Percentiles rank a stretch among this genome's conserved stretches.
phyloP scores from a whole-genome alignment of 2,113 vertebrate genomes.

The Aspidoscelis tigris region DNA sequence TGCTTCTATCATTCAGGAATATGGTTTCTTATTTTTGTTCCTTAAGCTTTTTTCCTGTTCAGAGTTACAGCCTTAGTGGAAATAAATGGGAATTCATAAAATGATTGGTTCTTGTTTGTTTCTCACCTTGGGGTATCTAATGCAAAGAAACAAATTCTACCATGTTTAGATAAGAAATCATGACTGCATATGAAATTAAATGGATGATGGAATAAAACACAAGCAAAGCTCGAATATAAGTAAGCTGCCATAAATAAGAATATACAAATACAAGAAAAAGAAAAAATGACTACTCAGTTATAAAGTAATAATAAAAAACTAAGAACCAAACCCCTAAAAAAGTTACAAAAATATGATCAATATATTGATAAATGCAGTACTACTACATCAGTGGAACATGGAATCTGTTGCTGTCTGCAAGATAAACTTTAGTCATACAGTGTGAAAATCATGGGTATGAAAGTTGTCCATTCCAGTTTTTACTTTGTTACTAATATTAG shows the following conservation, averaged over 20 bases:
- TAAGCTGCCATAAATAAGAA: neutral
- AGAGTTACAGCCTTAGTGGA: neutral
- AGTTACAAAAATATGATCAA: too few relatives aligned
- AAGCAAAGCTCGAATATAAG: neutral
- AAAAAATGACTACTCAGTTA: neutral
- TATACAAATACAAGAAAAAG: neutral
- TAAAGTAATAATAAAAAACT: too few relatives aligned
- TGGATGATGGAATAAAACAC: too few relatives aligned
- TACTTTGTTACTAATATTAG: too few relatives aligned
- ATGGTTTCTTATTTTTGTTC: neutral
- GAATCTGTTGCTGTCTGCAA: too few relatives aligned
- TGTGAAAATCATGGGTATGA: too few relatives aligned
- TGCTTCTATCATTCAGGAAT: neutral
- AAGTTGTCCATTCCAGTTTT: too few relatives aligned
- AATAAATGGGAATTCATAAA: neutral
- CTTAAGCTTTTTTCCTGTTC: neutral
- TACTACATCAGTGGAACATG: too few relatives aligned
- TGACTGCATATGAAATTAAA: neutral
- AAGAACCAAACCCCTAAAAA: too few relatives aligned
- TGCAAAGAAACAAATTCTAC: neutral
- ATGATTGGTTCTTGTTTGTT: too few relatives aligned
- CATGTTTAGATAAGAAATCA: neutral
- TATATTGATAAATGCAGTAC: too few relatives aligned
- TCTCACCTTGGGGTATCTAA: neutral
- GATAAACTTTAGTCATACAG: too few relatives aligned